Evolutionary conservation across 2,113 vertebrate genomes (phyloP).

Genomic region (Lutjanus erythropterus): DNA sequence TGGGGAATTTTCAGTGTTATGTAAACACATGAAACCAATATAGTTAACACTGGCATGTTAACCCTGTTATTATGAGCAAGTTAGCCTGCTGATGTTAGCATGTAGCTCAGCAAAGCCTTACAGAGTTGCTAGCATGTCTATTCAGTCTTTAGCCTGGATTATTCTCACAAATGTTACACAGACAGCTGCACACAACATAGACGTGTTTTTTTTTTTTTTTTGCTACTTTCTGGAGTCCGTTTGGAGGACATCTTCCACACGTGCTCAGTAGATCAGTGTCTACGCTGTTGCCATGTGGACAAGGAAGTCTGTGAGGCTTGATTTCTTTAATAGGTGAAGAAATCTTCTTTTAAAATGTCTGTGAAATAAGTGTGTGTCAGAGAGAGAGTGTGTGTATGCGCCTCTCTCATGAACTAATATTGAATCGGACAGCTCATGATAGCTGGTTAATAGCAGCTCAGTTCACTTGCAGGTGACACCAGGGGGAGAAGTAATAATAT

Average conservation of each 20-base stretch:
- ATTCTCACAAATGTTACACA: too few relatives aligned
- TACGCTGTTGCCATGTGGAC: too few relatives aligned
- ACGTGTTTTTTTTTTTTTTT: too few relatives aligned
- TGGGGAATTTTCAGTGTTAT: too few relatives aligned
- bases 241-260: too few relatives aligned
- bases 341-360: background rate
- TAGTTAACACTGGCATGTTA: background rate
- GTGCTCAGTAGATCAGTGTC: too few relatives aligned
- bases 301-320: too few relatives aligned
- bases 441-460: conserved; percentile 21
- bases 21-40: background rate
- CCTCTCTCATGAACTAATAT: conserved; percentile 10
- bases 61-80: background rate
- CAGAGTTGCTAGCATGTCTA: background rate
- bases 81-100: background rate
- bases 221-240: too few relatives aligned
- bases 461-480: conserved; percentile 22
- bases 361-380: background rate
- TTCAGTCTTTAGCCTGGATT: too few relatives aligned
- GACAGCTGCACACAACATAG: too few relatives aligned
- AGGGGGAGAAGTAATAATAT: conserved; percentile 10
- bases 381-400: background rate
- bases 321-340: background rate
- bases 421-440: conserved; percentile 13
- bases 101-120: background rate